A percentile compares a stretch with the other conserved stretches of the same genome.
These are phyloP conservation scores for Amblyopsis hoosieri DNA, from an alignment of 2,797 vertebrate genomes.

Conservation along the genomic window DNA sequence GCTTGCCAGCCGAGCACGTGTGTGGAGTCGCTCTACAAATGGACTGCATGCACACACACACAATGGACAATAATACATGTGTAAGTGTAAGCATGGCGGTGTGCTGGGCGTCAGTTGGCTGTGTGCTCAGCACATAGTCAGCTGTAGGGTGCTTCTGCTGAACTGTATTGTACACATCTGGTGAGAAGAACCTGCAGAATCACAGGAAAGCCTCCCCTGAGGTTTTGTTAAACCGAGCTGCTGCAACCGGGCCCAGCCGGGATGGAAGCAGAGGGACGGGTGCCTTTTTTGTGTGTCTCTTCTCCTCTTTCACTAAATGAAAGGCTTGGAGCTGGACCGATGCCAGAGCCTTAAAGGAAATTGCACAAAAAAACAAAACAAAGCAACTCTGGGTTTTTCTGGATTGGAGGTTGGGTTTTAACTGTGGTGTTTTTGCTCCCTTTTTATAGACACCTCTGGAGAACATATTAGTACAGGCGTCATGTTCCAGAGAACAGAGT, in stretches of 20 bases:
- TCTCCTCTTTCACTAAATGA: slow-evolving; percentile 23
- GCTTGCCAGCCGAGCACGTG: slow-evolving; percentile 63
- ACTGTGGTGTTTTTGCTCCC: slow-evolving; percentile 52
- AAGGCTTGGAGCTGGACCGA: slow-evolving; percentile 37
- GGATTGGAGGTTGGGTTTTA: slow-evolving; percentile 53
- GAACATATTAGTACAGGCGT: slow-evolving; percentile 74
- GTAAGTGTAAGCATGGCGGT: slow-evolving; percentile 56
- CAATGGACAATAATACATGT: slow-evolving; percentile 62
- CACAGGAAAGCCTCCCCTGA: slow-evolving; percentile 56
- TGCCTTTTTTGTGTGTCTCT: slow-evolving; percentile 22
- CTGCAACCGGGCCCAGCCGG: slow-evolving; percentile 26
- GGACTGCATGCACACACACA: slow-evolving; percentile 58
- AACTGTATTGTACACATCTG: slow-evolving; percentile 70
- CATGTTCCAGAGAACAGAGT: slow-evolving; percentile 71
- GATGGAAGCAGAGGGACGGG: slow-evolving; percentile 22
- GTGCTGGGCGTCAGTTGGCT: slow-evolving; percentile 65
- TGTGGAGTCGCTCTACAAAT: slow-evolving; percentile 75
- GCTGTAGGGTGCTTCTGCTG: slow-evolving; percentile 65
- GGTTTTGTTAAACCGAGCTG: slow-evolving; percentile 42
- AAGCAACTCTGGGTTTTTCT: slow-evolving; percentile 46
- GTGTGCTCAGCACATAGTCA: slow-evolving; percentile 63
- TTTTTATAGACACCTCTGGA: slow-evolving; percentile 66
- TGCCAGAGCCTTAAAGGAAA: slow-evolving; percentile 52
- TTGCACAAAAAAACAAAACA: slow-evolving; percentile 61
- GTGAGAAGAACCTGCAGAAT: slow-evolving; percentile 51